A percentile compares a stretch with the other conserved stretches of the same genome.
Conservation (phyloP, 2,113 vertebrate genomes). For the Erythrolamprus reginae region DNA sequence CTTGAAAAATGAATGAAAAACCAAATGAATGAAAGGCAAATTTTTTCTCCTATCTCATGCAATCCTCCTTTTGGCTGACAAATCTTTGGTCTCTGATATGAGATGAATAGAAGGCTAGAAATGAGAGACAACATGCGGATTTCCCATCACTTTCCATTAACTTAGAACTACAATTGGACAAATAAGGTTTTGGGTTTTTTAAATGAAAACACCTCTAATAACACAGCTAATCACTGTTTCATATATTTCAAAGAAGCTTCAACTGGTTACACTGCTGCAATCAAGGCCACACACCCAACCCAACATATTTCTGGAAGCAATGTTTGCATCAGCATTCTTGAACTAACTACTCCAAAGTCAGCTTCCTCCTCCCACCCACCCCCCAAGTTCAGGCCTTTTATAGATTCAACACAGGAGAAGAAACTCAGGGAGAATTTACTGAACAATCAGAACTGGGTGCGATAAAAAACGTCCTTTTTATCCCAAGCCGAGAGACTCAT, state of each 20-base stretch:
- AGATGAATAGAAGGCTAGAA: background rate
- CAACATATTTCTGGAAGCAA: background rate
- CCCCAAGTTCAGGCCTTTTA: background rate
- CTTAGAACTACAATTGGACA: background rate
- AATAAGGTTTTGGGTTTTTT: background rate
- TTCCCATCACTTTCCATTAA: background rate
- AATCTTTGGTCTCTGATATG: background rate
- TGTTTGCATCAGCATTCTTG: background rate
- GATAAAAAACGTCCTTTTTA: too few species aligned
- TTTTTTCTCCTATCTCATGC: background rate
- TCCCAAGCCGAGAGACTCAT: background rate
- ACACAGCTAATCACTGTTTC: background rate
- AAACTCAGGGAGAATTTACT: background rate
- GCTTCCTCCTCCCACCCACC: too few species aligned
- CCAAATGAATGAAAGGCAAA: background rate
- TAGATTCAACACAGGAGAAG: background rate
- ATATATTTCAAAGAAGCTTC: background rate
- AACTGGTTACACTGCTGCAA: background rate
- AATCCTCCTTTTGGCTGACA: background rate
- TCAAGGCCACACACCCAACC: background rate
- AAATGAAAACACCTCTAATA: background rate
- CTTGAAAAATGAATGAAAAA: background rate
- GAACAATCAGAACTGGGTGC: rapidly evolving
- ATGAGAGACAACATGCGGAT: background rate
- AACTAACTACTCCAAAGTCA: background rate